phyloP scores from a whole-genome alignment of 2,797 vertebrate species.

The Hapalemur alaotrensis region DNA sequence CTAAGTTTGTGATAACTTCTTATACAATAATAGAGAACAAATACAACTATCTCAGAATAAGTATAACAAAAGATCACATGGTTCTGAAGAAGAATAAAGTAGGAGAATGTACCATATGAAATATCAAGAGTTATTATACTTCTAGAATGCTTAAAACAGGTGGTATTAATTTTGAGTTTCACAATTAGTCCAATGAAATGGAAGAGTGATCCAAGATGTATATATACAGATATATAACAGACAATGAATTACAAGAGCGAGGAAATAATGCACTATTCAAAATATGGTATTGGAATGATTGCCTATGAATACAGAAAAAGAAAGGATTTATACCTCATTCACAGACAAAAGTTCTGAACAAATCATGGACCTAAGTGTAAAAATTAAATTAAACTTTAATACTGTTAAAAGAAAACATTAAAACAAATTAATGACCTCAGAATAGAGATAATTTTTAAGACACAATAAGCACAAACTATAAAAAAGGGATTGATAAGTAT shows the following conservation, averaged over 20 bases:
- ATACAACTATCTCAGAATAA: background rate
- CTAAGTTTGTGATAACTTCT: background rate
- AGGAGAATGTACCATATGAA: background rate
- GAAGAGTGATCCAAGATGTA: background rate
- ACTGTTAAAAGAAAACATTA: background rate
- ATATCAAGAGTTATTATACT: background rate
- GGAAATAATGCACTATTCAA: background rate
- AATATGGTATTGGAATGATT: background rate
- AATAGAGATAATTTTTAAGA: background rate
- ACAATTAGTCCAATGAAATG: background rate
- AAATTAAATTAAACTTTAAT: slow-evolving; percentile 33
- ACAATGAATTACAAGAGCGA: background rate
- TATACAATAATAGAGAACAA: background rate
- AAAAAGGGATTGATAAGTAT: background rate
- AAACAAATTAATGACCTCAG: background rate
- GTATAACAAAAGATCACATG: background rate
- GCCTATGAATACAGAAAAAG: background rate
- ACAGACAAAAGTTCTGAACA: background rate
- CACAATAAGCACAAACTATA: background rate
- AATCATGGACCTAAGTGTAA: background rate
- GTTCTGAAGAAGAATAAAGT: background rate
- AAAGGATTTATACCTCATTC: background rate
- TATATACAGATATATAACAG: background rate
- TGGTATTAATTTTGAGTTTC: background rate
- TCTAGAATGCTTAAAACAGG: background rate